These are phyloP conservation scores for Protonemura montana DNA, from an alignment of 2,888 invertebrate species.

Conservation along the genomic window DNA sequence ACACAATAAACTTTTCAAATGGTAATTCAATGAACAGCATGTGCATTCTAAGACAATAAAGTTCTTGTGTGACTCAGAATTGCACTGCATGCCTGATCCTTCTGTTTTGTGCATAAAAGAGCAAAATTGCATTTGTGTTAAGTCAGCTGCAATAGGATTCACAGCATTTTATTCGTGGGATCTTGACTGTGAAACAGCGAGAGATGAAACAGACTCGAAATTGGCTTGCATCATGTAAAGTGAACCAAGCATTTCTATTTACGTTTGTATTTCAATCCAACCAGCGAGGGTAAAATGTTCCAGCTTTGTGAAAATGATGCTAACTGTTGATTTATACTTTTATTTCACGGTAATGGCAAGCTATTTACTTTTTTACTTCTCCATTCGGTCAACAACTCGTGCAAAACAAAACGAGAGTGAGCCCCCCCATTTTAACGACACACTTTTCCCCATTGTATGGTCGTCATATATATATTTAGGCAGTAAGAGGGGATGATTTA, in stretches of 20 bases:
- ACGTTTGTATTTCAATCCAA: neutral
- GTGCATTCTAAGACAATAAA: neutral
- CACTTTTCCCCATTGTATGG: neutral
- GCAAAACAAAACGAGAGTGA: neutral
- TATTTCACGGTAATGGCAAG: constrained; percentile 4
- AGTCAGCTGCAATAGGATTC: neutral
- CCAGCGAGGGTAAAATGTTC: neutral
- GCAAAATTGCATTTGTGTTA: neutral
- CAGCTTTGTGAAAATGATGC: neutral
- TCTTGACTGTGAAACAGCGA: neutral
- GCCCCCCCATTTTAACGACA: neutral
- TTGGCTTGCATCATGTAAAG: neutral
- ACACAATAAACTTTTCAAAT: constrained; percentile 39
- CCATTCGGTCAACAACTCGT: neutral
- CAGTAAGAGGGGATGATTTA: neutral
- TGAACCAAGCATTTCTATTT: neutral
- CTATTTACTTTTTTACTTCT: neutral
- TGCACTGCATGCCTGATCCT: neutral
- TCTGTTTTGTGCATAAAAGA: neutral
- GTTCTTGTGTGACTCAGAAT: neutral
- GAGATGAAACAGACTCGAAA: neutral
- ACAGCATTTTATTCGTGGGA: neutral
- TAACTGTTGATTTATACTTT: constrained; percentile 5
- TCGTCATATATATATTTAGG: neutral
- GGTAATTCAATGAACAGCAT: constrained; percentile 32